Conservation (phyloP, 2,113 vertebrate species). For the Tychaedon coryphoeus region DNA sequence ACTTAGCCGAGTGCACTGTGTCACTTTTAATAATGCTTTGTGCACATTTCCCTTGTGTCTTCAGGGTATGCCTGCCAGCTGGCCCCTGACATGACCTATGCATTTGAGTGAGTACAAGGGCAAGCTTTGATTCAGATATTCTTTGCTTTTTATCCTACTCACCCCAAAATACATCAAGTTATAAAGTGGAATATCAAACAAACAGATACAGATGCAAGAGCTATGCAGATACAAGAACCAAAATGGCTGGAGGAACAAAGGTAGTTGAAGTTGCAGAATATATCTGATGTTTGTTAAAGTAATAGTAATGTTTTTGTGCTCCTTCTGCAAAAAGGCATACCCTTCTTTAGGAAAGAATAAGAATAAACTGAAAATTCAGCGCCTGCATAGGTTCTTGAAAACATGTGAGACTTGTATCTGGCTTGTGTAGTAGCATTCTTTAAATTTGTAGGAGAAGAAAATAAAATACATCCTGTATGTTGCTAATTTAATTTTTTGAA, state of each 20-base stretch:
- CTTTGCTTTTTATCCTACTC: background rate
- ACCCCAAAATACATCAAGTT: background rate
- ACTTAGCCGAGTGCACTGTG: background rate
- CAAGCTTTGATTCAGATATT: background rate
- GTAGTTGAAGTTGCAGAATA: background rate
- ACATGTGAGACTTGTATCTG: background rate
- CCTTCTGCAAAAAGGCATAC: background rate
- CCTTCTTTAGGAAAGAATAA: background rate
- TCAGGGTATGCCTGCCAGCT: background rate
- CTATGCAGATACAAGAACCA: background rate
- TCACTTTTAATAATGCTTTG: background rate
- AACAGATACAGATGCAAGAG: background rate
- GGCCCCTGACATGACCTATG: accelerated
- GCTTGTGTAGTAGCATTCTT: background rate
- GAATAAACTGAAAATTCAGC: background rate
- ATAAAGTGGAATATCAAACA: background rate
- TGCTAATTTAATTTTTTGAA: background rate
- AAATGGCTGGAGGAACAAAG: background rate
- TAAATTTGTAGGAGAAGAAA: background rate
- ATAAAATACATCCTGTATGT: background rate
- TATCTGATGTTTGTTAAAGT: background rate
- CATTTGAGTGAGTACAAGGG: background rate
- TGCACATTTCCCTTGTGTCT: background rate
- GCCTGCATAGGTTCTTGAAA: background rate
- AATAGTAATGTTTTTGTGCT: background rate